Conservation (phyloP, 1,140 invertebrate species). For the Rhyacophila brunnea region DNA sequence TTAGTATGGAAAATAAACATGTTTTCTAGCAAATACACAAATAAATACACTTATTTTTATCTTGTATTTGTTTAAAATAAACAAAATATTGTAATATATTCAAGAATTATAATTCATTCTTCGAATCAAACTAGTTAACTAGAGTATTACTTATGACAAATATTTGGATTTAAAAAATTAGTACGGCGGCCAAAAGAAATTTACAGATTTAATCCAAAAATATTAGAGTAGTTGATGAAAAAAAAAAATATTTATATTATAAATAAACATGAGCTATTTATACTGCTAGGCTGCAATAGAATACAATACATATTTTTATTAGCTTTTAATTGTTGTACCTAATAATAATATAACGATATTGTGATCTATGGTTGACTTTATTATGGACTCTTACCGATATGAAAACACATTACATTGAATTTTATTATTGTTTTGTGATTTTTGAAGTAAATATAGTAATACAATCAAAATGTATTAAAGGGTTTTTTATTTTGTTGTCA, state of each 20-base stretch:
- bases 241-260: not conserved
- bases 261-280: not conserved
- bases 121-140: not conserved
- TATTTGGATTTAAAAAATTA: not conserved
- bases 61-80: too few relatives aligned
- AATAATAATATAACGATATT: not conserved
- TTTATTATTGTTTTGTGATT: too few relatives aligned
- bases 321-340: not conserved
- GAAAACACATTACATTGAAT: too few relatives aligned
- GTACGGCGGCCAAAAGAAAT: not conserved
- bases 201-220: slow-evolving; percentile 2
- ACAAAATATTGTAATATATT: too few relatives aligned
- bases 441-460: too few relatives aligned
- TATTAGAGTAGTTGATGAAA: not conserved
- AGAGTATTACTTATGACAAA: slow-evolving; percentile 3
- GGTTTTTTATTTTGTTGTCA: too few relatives aligned
- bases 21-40: too few relatives aligned
- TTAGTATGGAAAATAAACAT: too few relatives aligned
- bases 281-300: not conserved
- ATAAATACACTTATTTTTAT: too few relatives aligned
- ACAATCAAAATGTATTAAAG: too few relatives aligned
- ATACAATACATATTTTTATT: not conserved
- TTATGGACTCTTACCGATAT: not conserved
- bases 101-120: too few relatives aligned
- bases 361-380: too few relatives aligned